These are phyloP conservation scores for Labroides dimidiatus DNA, from an alignment of 2,797 vertebrate species.

Conservation along the genomic window DNA sequence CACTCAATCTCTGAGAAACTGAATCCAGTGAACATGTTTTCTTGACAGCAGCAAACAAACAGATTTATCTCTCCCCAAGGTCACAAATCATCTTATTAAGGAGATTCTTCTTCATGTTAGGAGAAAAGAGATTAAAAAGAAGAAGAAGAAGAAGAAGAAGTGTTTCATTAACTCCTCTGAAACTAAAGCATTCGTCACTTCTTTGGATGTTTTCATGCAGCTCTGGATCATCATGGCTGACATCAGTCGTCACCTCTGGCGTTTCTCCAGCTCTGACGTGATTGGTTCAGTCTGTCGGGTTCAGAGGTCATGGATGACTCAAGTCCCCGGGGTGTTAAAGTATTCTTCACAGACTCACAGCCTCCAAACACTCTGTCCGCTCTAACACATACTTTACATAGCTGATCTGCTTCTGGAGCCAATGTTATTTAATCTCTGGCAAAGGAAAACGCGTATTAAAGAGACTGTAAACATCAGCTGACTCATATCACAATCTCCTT, in stretches of 20 bases:
- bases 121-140: not conserved
- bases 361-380: not conserved
- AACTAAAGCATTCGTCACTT: conserved; percentile 1
- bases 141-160: not conserved
- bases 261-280: conserved; percentile 17
- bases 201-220: not conserved
- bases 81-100: conserved; percentile 10
- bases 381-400: conserved; percentile 9
- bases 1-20: conserved; percentile 29
- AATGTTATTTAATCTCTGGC: not conserved
- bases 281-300: conserved; percentile 28
- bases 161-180: conserved; percentile 1
- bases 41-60: conserved; percentile 6
- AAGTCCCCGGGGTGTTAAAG: conserved; percentile 44
- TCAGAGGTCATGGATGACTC: conserved; percentile 64
- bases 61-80: not conserved
- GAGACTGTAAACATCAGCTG: not conserved
- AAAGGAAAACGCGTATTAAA: not conserved
- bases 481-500: no score
- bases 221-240: conserved; percentile 13
- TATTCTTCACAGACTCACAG: conserved; percentile 39
- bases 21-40: conserved; percentile 29
- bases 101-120: not conserved
- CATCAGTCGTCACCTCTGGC: conserved; percentile 10
- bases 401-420: not conserved